These are phyloP conservation scores for Ataeniobius toweri DNA, from an alignment of 2,797 vertebrate genomes.

Conservation along the genomic window DNA sequence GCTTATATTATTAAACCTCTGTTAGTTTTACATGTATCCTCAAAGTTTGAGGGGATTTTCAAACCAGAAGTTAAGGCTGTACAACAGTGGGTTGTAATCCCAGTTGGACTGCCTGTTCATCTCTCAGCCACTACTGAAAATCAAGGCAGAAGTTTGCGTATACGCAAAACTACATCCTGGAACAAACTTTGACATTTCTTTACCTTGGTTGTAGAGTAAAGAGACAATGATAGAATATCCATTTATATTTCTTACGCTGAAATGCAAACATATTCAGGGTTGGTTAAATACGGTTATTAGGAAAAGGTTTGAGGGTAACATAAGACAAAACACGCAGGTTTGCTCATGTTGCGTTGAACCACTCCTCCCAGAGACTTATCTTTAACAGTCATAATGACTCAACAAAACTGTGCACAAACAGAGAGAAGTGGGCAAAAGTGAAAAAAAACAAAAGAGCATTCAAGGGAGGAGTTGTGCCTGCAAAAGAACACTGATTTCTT, in stretches of 20 bases:
- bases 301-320: too few relatives aligned
- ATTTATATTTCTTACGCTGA: neutral
- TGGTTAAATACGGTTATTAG: neutral
- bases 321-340: neutral
- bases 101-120: neutral
- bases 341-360: neutral
- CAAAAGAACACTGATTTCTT: constrained; percentile 30
- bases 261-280: neutral
- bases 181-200: neutral
- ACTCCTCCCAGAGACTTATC: constrained; percentile 41
- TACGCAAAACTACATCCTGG: neutral
- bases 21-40: neutral
- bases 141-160: neutral
- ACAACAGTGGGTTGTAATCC: neutral
- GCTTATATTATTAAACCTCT: neutral
- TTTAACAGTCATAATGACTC: constrained; percentile 16
- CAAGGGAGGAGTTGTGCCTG: neutral
- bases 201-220: neutral
- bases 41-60: neutral
- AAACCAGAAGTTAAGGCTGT: neutral
- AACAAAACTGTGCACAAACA: neutral
- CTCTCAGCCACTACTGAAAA: neutral
- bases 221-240: neutral
- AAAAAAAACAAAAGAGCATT: constrained; percentile 3
- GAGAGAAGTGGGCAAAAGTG: constrained; percentile 23